Evolutionary conservation across 2,113 vertebrate species (phyloP).

Genomic region (Megaleporinus macrocephalus): DNA sequence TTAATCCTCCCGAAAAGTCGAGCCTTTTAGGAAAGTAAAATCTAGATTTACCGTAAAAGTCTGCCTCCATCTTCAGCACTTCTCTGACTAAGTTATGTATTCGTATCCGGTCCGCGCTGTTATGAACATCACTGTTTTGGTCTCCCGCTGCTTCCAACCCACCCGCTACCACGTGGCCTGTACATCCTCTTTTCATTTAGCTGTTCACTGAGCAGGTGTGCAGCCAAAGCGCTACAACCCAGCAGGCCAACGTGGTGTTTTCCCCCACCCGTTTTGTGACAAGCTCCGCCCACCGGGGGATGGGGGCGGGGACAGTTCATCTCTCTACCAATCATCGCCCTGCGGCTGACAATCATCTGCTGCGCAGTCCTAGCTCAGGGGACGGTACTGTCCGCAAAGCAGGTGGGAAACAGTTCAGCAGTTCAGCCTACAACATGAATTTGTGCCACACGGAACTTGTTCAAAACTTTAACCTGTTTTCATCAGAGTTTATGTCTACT

Average conservation of each 20-base stretch:
- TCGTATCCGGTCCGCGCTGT: not conserved
- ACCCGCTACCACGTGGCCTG: slow-evolving; percentile 32
- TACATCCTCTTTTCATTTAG: slow-evolving; percentile 23
- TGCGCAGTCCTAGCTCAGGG: not conserved
- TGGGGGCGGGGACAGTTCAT: no score
- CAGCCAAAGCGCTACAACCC: not conserved
- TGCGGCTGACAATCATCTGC: not conserved
- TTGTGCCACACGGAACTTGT: not conserved
- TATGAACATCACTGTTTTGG: slow-evolving; percentile 19
- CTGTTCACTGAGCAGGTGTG: not conserved
- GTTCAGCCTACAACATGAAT: not conserved
- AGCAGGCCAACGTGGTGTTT: not conserved
- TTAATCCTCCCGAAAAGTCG: not conserved
- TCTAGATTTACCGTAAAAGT: slow-evolving; percentile 46
- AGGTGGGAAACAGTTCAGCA: not conserved
- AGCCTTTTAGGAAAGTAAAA: not conserved
- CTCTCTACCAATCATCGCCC: not conserved
- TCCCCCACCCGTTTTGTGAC: not conserved
- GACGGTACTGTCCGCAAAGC: not conserved
- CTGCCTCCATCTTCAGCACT: slow-evolving; percentile 50
- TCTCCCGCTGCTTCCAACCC: slow-evolving; percentile 9
- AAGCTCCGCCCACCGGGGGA: not conserved
- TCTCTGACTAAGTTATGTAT: not conserved
- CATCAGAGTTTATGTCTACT: not conserved
- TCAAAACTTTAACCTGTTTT: not conserved